Evolutionary conservation across 2,797 vertebrate species (phyloP).

Genomic region (Fundulus diaphanus): DNA sequence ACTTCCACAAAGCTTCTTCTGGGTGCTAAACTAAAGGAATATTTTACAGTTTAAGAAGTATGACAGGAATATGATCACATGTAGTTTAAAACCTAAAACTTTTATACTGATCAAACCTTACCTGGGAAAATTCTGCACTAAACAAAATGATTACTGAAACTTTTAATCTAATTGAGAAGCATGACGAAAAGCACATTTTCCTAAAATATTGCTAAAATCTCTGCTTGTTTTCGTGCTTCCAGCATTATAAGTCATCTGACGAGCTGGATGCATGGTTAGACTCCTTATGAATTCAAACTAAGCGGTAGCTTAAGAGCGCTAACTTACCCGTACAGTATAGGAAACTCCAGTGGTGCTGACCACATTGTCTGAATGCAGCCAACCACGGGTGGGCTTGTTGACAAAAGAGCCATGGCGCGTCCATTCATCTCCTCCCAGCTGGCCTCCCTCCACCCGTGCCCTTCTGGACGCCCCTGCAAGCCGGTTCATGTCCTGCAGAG

Average conservation of each 20-base stretch:
- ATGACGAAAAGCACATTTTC: too few species aligned
- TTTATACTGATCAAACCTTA: too few species aligned
- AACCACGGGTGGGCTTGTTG: slow-evolving; percentile 96
- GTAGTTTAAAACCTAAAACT: too few species aligned
- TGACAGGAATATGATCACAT: too few species aligned
- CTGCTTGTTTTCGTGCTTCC: neutral
- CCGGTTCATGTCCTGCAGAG: slow-evolving; percentile 98
- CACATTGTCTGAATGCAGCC: slow-evolving; percentile 94
- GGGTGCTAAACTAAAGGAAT: too few species aligned
- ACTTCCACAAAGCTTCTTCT: too few species aligned
- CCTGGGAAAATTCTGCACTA: too few species aligned
- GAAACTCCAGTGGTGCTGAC: slow-evolving; percentile 95
- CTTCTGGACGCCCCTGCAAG: slow-evolving; percentile 92
- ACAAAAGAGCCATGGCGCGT: slow-evolving; percentile 98
- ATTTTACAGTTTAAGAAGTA: too few species aligned
- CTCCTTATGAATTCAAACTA: slow-evolving; percentile 7
- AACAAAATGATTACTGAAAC: too few species aligned
- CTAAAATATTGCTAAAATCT: neutral
- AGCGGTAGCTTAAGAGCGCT: slow-evolving; percentile 9
- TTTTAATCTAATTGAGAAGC: too few species aligned
- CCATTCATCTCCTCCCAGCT: slow-evolving; percentile 98
- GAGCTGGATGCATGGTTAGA: neutral
- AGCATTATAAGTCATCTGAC: neutral
- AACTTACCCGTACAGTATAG: slow-evolving; percentile 93
- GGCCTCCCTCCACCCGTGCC: slow-evolving; percentile 96